phyloP scores from a whole-genome alignment of 2,113 vertebrate genomes.

The Ceuthmochares aereus region DNA sequence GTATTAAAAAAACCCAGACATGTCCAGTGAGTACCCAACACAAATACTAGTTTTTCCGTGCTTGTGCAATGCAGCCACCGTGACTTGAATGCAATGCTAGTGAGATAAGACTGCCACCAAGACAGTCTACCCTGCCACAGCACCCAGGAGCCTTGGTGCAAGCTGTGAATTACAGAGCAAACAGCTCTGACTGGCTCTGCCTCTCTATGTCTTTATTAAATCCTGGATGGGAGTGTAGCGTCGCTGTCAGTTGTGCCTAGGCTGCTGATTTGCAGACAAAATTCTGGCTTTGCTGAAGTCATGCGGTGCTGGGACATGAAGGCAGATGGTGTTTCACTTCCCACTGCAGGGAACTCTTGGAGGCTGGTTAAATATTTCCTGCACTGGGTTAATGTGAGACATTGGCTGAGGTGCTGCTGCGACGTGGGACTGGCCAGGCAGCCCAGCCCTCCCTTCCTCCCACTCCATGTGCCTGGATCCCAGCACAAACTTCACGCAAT shows the following conservation, averaged over 20 bases:
- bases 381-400: not conserved
- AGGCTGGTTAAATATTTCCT: conserved; percentile 24
- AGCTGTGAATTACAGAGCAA: not conserved
- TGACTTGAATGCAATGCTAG: fast-evolving
- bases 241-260: fast-evolving
- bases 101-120: not conserved
- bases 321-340: fast-evolving
- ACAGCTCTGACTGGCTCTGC: not conserved
- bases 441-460: not conserved
- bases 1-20: not conserved
- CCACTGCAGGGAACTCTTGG: not conserved
- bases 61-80: not conserved
- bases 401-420: not conserved
- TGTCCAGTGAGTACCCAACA: not conserved
- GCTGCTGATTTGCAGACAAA: not conserved
- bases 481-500: not conserved
- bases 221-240: not conserved
- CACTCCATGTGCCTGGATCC: not conserved
- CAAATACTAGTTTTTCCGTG: not conserved
- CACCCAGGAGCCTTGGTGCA: fast-evolving
- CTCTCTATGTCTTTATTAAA: not conserved
- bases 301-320: not conserved
- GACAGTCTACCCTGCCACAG: fast-evolving
- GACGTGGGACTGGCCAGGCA: not conserved
- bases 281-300: not conserved